phyloP scores from a whole-genome alignment of 35 echinoderm and acorn worm genomes.

The Heliocidaris tuberculata region DNA sequence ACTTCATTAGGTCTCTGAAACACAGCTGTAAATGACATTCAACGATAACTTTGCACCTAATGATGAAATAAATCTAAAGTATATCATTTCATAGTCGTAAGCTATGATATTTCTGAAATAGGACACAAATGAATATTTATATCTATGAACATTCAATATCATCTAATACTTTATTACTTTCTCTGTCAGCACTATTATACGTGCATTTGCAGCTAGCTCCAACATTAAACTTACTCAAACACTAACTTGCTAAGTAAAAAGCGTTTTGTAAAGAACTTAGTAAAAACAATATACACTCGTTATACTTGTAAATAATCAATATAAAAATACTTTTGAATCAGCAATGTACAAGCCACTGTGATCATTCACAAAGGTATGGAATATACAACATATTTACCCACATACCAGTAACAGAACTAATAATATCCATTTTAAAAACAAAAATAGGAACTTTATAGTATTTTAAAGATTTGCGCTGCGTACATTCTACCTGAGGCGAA shows the following conservation, averaged over 20 bases:
- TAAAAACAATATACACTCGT: background rate
- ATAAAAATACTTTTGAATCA: background rate
- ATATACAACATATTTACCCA: background rate
- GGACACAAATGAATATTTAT: background rate
- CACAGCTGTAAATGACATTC: background rate
- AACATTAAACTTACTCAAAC: no score
- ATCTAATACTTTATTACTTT: background rate
- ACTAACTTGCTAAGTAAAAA: background rate
- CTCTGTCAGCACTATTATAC: background rate
- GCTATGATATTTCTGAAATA: background rate
- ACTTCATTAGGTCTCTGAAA: no score
- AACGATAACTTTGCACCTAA: background rate
- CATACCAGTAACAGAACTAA: background rate
- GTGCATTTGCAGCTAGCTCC: no score
- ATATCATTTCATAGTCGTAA: background rate
- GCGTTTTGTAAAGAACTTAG: background rate
- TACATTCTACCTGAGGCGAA: no score
- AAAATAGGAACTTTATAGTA: no score
- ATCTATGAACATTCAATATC: background rate
- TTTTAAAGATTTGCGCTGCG: no score
- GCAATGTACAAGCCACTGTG: background rate
- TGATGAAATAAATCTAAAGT: background rate
- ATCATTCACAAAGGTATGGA: background rate
- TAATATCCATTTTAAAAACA: no score
- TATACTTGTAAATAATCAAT: constrained; percentile 5